Percentiles rank a stretch among this genome's conserved stretches.
Evolutionary conservation across 2,113 vertebrate genomes (phyloP).

Genomic region (Cercocebus atys): DNA sequence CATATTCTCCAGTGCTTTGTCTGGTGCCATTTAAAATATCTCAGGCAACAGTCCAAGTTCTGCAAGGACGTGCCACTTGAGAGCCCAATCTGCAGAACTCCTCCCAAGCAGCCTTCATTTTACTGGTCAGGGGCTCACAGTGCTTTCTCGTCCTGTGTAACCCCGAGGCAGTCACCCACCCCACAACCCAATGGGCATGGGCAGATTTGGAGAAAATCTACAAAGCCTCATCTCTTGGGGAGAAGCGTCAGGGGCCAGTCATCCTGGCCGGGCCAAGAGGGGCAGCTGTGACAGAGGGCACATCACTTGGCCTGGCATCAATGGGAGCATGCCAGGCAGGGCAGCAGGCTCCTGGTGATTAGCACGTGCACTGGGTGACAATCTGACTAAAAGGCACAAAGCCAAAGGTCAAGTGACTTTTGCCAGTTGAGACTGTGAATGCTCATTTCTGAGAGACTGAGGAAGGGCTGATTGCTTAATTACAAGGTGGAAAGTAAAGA

Average conservation of each 20-base stretch:
- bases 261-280: background rate
- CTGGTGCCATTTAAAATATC: conserved; percentile 14
- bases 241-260: background rate
- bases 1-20: background rate
- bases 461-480: conserved; percentile 70
- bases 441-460: background rate
- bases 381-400: conserved; percentile 41
- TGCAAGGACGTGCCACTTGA: background rate
- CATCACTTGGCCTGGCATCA: background rate
- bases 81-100: background rate
- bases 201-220: background rate
- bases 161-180: accelerated
- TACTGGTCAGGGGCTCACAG: accelerated
- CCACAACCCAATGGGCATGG: accelerated
- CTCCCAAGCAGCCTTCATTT: background rate
- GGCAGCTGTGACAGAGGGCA: background rate
- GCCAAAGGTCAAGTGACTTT: conserved; percentile 67
- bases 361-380: background rate
- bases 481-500: conserved; percentile 48
- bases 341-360: background rate
- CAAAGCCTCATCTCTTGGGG: background rate
- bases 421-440: conserved; percentile 50
- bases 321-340: background rate
- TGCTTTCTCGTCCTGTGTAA: accelerated
- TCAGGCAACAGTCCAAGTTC: background rate